These are phyloP conservation scores for Coturnix japonica DNA, from an alignment of 2,113 vertebrate species.

Conservation along the genomic window DNA sequence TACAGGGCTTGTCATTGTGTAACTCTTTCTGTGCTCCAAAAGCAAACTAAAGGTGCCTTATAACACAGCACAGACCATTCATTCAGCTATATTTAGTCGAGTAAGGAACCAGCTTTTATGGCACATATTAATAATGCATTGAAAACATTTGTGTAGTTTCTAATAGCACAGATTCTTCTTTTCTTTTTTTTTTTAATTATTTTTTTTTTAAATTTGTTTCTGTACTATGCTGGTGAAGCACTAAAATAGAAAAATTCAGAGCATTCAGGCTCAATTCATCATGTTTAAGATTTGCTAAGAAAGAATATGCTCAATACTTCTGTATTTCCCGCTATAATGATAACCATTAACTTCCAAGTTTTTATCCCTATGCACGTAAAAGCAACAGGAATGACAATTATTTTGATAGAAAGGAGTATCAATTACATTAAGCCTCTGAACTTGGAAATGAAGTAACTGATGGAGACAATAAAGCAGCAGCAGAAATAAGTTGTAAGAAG, in stretches of 20 bases:
- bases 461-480: neutral
- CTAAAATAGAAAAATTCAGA: constrained; percentile 5
- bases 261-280: constrained; percentile 49
- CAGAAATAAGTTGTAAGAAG: neutral
- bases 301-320: constrained; percentile 47
- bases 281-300: constrained; percentile 33
- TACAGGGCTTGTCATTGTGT: neutral
- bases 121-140: constrained; percentile 68
- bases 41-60: constrained; percentile 8
- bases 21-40: constrained; percentile 34
- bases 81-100: constrained; percentile 35
- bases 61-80: constrained; percentile 29
- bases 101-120: constrained; percentile 22
- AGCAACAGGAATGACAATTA: neutral
- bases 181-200: neutral
- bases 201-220: constrained; percentile 50
- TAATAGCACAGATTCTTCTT: neutral
- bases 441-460: neutral
- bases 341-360: constrained; percentile 52
- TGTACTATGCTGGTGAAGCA: constrained; percentile 15
- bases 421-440: neutral
- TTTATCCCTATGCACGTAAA: neutral
- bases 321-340: constrained; percentile 62
- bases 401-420: neutral
- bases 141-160: constrained; percentile 33